These are phyloP conservation scores for Venustoraphidia nigricollis DNA, from an alignment of 2,888 invertebrate species.

Conservation along the genomic window DNA sequence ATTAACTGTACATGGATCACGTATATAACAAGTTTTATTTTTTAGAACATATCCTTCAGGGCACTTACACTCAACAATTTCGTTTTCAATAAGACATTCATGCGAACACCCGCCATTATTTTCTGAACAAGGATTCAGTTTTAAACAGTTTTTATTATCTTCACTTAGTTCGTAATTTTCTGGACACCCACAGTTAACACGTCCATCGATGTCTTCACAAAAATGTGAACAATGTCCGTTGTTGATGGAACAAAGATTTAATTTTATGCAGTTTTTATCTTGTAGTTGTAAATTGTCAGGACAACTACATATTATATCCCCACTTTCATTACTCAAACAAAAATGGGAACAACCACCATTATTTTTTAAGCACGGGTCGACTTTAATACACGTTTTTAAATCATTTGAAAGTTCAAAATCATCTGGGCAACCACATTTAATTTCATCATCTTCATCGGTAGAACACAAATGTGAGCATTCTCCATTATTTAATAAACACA, in stretches of 20 bases:
- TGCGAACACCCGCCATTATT: constrained; percentile 24
- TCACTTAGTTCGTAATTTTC: constrained; percentile 24
- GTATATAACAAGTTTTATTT: not conserved
- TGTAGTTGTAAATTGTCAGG: constrained; percentile 14
- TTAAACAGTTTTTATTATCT: constrained; percentile 22
- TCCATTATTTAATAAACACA: constrained; percentile 39
- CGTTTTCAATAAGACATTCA: constrained; percentile 16
- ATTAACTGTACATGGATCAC: constrained; percentile 7
- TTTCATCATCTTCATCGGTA: constrained; percentile 32
- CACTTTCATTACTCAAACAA: constrained; percentile 28
- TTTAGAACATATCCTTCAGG: constrained; percentile 26
- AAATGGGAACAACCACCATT: constrained; percentile 30
- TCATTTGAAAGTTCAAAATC: constrained; percentile 24
- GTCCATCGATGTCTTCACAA: constrained; percentile 34
- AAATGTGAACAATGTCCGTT: constrained; percentile 48
- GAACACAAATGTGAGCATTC: constrained; percentile 46
- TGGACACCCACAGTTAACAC: constrained; percentile 33
- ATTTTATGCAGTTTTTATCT: constrained; percentile 4
- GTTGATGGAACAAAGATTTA: constrained; percentile 35
- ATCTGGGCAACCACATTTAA: constrained; percentile 31
- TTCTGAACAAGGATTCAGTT: constrained; percentile 27
- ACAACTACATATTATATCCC: constrained; percentile 40
- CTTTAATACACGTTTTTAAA: constrained; percentile 24
- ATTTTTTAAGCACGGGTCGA: constrained; percentile 27
- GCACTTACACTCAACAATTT: constrained; percentile 37